Evolutionary conservation across 2,888 invertebrate genomes (phyloP).

Genomic region (Lamellibrachia satsuma): DNA sequence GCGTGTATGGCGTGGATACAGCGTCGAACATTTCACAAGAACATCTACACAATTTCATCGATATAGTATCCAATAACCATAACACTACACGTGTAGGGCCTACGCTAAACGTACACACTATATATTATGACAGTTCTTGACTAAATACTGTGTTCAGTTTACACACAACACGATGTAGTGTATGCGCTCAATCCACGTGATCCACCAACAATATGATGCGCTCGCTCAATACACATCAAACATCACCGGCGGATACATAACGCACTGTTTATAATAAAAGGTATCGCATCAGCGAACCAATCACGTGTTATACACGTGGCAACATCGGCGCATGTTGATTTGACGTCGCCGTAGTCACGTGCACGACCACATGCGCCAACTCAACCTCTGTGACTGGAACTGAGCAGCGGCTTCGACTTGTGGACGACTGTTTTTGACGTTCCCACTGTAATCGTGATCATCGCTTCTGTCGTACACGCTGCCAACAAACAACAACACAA

Average conservation of each 20-base stretch:
- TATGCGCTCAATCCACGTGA: neutral
- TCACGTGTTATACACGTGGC: neutral
- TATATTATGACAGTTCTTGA: neutral
- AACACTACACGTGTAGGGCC: neutral
- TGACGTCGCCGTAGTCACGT: neutral
- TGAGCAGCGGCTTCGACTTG: constrained; percentile 17
- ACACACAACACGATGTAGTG: neutral
- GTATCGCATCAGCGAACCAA: neutral
- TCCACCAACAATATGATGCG: neutral
- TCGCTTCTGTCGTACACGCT: neutral
- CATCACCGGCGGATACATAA: neutral
- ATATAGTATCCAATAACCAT: neutral
- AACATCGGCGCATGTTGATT: neutral
- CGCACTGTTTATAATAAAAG: neutral
- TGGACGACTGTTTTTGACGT: neutral
- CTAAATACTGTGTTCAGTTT: neutral
- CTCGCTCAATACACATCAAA: neutral
- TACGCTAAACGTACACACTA: neutral
- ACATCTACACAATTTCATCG: neutral
- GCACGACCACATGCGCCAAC: neutral
- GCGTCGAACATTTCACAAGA: neutral
- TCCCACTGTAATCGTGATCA: neutral
- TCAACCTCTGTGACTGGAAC: neutral
- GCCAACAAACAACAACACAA: neutral
- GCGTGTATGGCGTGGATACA: neutral